phyloP scores from a whole-genome alignment of 1,140 invertebrate genomes.

The Pseudomyrmex dendroicus region DNA sequence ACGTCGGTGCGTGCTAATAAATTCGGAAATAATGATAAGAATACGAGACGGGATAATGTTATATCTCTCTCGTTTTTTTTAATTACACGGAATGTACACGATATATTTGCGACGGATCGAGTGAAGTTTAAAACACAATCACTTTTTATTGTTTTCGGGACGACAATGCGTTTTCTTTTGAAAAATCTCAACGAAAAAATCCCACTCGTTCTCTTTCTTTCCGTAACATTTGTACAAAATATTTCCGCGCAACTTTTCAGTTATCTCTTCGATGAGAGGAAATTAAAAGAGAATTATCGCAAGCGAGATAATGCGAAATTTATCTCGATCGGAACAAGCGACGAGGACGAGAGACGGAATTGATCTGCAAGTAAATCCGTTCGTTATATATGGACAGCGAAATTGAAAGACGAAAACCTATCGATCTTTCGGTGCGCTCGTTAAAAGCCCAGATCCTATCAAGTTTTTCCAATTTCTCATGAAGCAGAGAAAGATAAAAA shows the following conservation, averaged over 20 bases:
- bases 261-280: not conserved
- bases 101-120: constrained; percentile 15
- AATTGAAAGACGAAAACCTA: constrained; percentile 10
- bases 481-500: not conserved
- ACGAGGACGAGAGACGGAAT: not conserved
- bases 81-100: constrained; percentile 28
- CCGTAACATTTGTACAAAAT: constrained; percentile 12
- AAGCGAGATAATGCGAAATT: not conserved
- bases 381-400: constrained; percentile 15
- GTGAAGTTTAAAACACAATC: constrained; percentile 1
- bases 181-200: constrained; percentile 1
- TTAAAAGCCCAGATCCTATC: no score
- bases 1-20: constrained; percentile 13
- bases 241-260: constrained; percentile 5
- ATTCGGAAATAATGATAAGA: constrained; percentile 12
- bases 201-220: not conserved
- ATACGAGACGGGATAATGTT: constrained; percentile 18
- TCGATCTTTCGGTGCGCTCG: not conserved
- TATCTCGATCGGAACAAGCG: not conserved
- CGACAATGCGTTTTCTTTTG: not conserved
- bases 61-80: constrained; percentile 10
- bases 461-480: no score
- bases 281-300: not conserved
- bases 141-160: constrained; percentile 4
- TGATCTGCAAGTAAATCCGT: constrained; percentile 1